Percentiles rank a stretch among this genome's conserved stretches.
Evolutionary conservation across 2,888 invertebrate genomes (phyloP).

Genomic region (Listrodromus nycthemerus): DNA sequence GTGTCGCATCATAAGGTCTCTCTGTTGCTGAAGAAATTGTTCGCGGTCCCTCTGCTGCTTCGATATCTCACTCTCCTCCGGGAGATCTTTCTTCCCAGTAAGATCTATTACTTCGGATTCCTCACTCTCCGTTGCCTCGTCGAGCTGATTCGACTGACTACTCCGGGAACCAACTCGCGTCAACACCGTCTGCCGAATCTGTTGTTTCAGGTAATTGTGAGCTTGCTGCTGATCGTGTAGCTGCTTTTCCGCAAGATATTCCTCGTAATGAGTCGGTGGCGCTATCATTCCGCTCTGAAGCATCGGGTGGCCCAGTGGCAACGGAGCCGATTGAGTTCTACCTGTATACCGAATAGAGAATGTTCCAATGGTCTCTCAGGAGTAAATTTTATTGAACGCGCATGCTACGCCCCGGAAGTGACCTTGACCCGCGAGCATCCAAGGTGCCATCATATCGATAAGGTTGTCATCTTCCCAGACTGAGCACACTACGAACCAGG

Average conservation of each 20-base stretch:
- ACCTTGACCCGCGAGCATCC: background rate
- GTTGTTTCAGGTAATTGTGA: slow-evolving; percentile 90
- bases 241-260: slow-evolving; percentile 86
- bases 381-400: slow-evolving; percentile 16
- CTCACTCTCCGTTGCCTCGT: slow-evolving; percentile 86
- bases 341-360: slow-evolving; percentile 84
- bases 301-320: slow-evolving; percentile 95
- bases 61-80: slow-evolving; percentile 85
- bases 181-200: slow-evolving; percentile 94
- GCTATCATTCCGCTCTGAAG: slow-evolving; percentile 86
- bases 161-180: slow-evolving; percentile 89
- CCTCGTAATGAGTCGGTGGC: slow-evolving; percentile 85
- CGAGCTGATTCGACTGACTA: slow-evolving; percentile 87
- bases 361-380: background rate
- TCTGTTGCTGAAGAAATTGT: slow-evolving; percentile 88
- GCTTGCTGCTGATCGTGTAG: slow-evolving; percentile 85
- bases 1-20: slow-evolving; percentile 88
- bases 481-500: slow-evolving; percentile 29
- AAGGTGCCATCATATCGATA: background rate
- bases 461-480: slow-evolving; percentile 29
- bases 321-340: slow-evolving; percentile 97
- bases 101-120: slow-evolving; percentile 90
- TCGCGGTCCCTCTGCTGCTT: slow-evolving; percentile 87
- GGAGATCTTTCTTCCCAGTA: slow-evolving; percentile 87
- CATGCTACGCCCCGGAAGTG: slow-evolving; percentile 51